Evolutionary conservation across 1,140 invertebrate species (phyloP).

Genomic region (Apolygus lucorum): DNA sequence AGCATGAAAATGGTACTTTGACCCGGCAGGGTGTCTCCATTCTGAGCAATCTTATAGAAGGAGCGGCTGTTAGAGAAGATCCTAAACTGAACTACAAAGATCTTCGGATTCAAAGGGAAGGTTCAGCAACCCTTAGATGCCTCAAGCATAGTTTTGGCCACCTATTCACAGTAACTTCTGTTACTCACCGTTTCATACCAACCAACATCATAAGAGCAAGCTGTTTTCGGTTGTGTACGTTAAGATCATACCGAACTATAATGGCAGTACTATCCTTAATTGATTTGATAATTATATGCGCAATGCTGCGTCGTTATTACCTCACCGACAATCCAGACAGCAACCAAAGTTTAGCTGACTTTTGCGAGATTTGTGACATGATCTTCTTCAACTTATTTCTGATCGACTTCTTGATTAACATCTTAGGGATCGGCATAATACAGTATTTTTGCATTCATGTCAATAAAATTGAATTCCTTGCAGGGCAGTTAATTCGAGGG

Average conservation of each 20-base stretch:
- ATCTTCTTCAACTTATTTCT: slow-evolving; percentile 4
- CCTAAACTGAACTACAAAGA: not conserved
- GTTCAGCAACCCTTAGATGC: not conserved
- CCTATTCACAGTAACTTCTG: slow-evolving; percentile 11
- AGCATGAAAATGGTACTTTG: slow-evolving; percentile 5
- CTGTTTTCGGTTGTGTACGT: slow-evolving; percentile 14
- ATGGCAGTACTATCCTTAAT: slow-evolving; percentile 14
- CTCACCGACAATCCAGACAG: not conserved
- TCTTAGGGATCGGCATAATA: slow-evolving; percentile 3
- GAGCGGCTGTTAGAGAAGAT: slow-evolving; percentile 10
- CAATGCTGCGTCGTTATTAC: not conserved
- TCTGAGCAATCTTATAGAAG: slow-evolving; percentile 7
- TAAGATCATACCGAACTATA: not conserved
- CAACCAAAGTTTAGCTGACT: not conserved
- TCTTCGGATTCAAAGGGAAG: slow-evolving; percentile 4
- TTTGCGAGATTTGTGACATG: not conserved
- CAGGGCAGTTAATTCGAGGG: not conserved
- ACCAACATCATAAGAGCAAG: slow-evolving; percentile 12
- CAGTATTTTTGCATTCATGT: slow-evolving; percentile 15
- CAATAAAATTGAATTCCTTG: slow-evolving; percentile 14
- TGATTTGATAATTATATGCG: not conserved
- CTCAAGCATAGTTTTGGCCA: not conserved
- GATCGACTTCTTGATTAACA: not conserved
- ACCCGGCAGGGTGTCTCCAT: not conserved
- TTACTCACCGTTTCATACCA: slow-evolving; percentile 14